phyloP scores from a whole-genome alignment of 1,140 invertebrate genomes.

The Euura saliciscinereae region DNA sequence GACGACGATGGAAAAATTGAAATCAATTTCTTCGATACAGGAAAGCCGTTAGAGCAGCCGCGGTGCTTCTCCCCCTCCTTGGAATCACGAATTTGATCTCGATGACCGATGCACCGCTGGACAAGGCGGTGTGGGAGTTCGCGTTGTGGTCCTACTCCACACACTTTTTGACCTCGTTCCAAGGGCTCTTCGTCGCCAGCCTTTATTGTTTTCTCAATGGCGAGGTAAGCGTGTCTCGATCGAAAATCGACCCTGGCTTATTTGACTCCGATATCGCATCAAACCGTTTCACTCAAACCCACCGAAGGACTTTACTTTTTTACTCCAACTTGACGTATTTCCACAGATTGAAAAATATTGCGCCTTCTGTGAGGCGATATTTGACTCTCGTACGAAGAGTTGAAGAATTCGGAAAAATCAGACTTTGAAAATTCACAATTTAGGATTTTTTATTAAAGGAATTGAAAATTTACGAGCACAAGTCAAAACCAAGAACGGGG shows the following conservation, averaged over 20 bases:
- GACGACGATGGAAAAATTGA: no score
- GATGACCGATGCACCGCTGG: slow-evolving; percentile 71
- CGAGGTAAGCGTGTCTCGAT: slow-evolving; percentile 69
- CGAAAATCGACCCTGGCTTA: background rate
- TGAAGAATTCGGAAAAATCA: no score
- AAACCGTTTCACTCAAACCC: background rate
- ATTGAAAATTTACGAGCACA: no score
- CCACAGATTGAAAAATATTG: no score
- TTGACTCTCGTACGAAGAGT: no score
- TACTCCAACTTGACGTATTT: background rate
- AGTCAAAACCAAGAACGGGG: no score
- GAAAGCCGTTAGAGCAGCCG: slow-evolving; percentile 79
- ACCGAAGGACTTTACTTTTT: no score
- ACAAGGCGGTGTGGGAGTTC: slow-evolving; percentile 72
- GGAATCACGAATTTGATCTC: slow-evolving; percentile 81
- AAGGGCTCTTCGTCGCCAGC: slow-evolving; percentile 84
- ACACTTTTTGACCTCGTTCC: slow-evolving; percentile 83
- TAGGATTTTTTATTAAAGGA: no score
- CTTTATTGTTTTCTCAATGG: slow-evolving; percentile 89
- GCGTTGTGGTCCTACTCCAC: slow-evolving; percentile 81
- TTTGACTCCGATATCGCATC: background rate
- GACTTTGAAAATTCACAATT: no score
- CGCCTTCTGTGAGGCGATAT: no score
- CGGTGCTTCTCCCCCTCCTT: slow-evolving; percentile 81
- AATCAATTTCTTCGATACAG: slow-evolving; percentile 53